These are phyloP conservation scores for Haplochromis burtoni DNA, from an alignment of 2,113 vertebrate species.

Conservation along the genomic window DNA sequence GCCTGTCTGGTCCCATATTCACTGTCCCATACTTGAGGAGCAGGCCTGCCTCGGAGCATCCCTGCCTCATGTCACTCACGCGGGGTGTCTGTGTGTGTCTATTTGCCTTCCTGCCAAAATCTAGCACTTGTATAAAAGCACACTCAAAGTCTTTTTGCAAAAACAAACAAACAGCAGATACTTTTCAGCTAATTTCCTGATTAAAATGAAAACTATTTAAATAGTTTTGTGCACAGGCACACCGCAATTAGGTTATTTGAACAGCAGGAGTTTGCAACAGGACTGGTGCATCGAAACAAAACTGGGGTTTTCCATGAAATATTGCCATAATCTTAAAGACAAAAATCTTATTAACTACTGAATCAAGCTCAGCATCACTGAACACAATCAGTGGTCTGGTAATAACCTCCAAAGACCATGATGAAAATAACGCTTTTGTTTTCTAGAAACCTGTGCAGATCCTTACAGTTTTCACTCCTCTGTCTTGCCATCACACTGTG, in stretches of 20 bases:
- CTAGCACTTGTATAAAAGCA: not conserved
- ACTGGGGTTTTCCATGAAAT: not conserved
- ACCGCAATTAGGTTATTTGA: not conserved
- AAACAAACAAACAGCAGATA: not conserved
- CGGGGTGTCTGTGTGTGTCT: not conserved
- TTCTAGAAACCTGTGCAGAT: not conserved
- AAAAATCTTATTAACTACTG: not conserved
- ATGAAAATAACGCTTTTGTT: not conserved
- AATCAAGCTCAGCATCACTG: not conserved
- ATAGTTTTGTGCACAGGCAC: not conserved
- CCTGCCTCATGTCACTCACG: constrained; percentile 33
- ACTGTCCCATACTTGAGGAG: constrained; percentile 38
- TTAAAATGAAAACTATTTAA: not conserved
- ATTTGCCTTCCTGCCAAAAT: not conserved
- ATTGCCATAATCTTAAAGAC: not conserved
- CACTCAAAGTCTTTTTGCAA: not conserved
- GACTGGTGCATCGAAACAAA: not conserved
- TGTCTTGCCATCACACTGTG: not conserved
- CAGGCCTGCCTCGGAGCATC: constrained; percentile 30
- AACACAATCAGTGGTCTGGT: not conserved
- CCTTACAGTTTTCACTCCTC: not conserved
- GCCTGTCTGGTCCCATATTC: constrained; percentile 51
- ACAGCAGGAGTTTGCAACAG: not conserved
- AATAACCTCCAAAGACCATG: not conserved
- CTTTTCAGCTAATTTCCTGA: not conserved